Evolutionary conservation across 2,888 invertebrate species (phyloP).

Genomic region (Rotaria sp.): DNA sequence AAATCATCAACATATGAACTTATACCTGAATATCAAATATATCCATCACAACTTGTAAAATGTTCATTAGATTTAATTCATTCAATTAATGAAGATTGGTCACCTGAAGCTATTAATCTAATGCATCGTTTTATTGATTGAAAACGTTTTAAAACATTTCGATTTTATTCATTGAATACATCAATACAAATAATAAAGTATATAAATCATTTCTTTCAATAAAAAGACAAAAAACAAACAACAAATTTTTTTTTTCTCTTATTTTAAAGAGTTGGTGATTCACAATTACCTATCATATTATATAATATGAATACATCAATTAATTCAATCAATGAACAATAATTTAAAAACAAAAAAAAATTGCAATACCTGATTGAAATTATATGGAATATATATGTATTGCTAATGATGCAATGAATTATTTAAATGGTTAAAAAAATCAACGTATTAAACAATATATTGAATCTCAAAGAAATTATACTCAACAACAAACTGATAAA

Average conservation of each 20-base stretch:
- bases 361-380: neutral
- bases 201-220: too few species aligned
- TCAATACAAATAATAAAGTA: neutral
- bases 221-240: neutral
- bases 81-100: neutral
- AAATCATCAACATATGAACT: neutral
- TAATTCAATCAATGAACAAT: conserved; percentile 3
- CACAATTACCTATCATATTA: neutral
- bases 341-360: neutral
- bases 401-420: conserved; percentile 17
- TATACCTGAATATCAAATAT: neutral
- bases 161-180: neutral
- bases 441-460: conserved; percentile 26
- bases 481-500: neutral
- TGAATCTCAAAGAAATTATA: neutral
- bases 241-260: neutral
- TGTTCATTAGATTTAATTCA: neutral
- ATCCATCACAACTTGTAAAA: conserved; percentile 1
- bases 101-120: neutral
- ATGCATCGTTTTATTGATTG: neutral
- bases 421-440: neutral
- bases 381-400: neutral
- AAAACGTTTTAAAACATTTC: neutral
- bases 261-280: neutral
- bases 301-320: neutral